Base-by-base conservation (phyloP, 2,888 invertebrate species). In the Onthophagus sagittarius region DNA sequence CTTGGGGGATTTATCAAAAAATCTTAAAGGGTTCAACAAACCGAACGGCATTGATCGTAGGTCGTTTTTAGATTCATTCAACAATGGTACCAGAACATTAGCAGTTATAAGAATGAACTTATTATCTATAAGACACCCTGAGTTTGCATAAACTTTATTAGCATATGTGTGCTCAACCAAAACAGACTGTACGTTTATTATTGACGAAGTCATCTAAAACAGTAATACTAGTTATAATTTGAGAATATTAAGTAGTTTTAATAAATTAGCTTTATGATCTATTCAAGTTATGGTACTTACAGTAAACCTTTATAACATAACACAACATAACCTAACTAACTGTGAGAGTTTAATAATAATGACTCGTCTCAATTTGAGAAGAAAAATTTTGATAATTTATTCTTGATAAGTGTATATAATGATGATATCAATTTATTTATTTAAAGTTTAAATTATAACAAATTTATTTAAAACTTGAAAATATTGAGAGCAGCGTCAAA, bases 111-210 rank as follows among this genome's bases (percentile, higher is more conserved):
- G 39, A 14, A 74, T 62, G 33, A 71, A 74, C 14, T 71, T 72
- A 39, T 72, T 64, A 15, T 33, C 65, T 62, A 74, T 70, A 15
- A 74, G 63, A 39, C 64, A 74, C 3, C 74, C 74, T 4, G 74
- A 74, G 71, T 74, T 74, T 1, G 70, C 72, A 14, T 72, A 72
- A 13, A 74, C 39, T 71, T 71, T 72, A 2, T 23, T 15, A 63
- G 62, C 69, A 6, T 14, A 9, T 32, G n/a, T 70, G 62, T 71
- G 71, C 23, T 74, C 74, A 31, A 74, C 71, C 33, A 74, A 15
- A 39, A 74, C 72, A 11, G 74, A 74, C 32, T 71, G 62, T n/a
- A 72, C 63, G 32, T 63, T 70, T 62, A 73, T 69, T 23, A 31
- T 62, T 53, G 39, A 53, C 1, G 39, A 4, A 53, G 6, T 53